Conservation (phyloP, 2,888 invertebrate genomes). For the Nephrocerus scutellatus region DNA sequence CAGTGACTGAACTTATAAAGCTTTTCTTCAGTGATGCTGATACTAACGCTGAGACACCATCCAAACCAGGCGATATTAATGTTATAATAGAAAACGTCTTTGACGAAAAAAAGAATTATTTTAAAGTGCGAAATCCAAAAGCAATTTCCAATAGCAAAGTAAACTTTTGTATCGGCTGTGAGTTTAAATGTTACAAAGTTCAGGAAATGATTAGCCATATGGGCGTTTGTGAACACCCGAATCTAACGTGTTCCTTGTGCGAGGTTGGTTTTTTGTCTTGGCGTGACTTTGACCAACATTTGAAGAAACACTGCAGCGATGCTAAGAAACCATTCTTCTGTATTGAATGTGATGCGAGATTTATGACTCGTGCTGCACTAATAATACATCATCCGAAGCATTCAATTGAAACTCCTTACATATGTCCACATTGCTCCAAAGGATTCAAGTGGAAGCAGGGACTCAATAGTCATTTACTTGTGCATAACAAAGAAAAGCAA, state of each 20-base stretch:
- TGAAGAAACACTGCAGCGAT: conserved; percentile 43
- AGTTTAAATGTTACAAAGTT: conserved; percentile 46
- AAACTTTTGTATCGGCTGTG: conserved; percentile 46
- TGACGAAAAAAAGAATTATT: conserved; percentile 39
- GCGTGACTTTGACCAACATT: conserved; percentile 44
- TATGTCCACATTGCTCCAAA: conserved; percentile 49
- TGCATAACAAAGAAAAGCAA: conserved; percentile 50
- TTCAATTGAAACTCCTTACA: conserved; percentile 51
- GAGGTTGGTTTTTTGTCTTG: conserved; percentile 41
- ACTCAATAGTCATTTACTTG: conserved; percentile 51
- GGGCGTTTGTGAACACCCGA: conserved; percentile 36
- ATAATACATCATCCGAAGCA: conserved; percentile 52
- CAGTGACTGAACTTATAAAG: conserved; percentile 37
- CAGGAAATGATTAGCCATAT: conserved; percentile 44
- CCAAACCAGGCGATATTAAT: conserved; percentile 21
- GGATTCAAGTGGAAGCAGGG: conserved; percentile 57
- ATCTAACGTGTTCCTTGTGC: conserved; percentile 40
- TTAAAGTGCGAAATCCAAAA: conserved; percentile 30
- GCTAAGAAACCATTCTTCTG: conserved; percentile 51
- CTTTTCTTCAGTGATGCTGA: conserved; percentile 24
- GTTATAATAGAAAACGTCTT: conserved; percentile 33
- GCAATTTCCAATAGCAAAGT: conserved; percentile 38
- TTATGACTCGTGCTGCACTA: conserved; percentile 49
- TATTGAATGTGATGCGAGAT: conserved; percentile 49
- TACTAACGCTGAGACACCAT: not conserved